Evolutionary conservation across 2,888 invertebrate genomes (phyloP).

Genomic region (Furcula furcula): DNA sequence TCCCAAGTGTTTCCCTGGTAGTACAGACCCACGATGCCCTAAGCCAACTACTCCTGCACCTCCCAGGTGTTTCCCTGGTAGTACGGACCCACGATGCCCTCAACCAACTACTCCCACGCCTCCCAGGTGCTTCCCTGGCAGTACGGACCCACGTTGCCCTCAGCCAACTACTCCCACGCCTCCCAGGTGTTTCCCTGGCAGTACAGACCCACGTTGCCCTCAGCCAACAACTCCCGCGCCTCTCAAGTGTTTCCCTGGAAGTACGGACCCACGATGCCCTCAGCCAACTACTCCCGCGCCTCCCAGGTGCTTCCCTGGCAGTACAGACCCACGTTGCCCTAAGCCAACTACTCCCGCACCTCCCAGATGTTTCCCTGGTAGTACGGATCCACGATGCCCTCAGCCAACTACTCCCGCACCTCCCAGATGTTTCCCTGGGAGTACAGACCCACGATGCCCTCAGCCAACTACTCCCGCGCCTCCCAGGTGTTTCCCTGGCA

Average conservation of each 20-base stretch:
- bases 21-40: conserved; percentile 32
- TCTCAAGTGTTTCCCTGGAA: conserved; percentile 31
- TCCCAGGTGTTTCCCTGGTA: conserved; percentile 22
- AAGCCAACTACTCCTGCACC: conserved; percentile 17
- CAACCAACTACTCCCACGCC: conserved; percentile 39
- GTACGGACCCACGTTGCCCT: conserved; percentile 36
- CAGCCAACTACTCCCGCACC: conserved; percentile 32
- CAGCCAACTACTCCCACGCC: conserved; percentile 27
- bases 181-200: conserved; percentile 24
- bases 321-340: conserved; percentile 25
- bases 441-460: conserved; percentile 4
- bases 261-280: conserved; percentile 35
- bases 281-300: conserved; percentile 27
- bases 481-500: conserved; percentile 22
- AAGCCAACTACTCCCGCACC: conserved; percentile 25
- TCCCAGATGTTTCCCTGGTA: conserved; percentile 30
- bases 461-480: conserved; percentile 21
- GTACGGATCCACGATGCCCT: conserved; percentile 35
- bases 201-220: conserved; percentile 31
- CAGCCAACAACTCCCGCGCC: conserved; percentile 26
- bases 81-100: conserved; percentile 30
- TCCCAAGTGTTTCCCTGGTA: conserved; percentile 27
- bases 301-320: conserved; percentile 9
- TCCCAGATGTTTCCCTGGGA: conserved; percentile 6
- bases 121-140: conserved; percentile 36